phyloP scores from a whole-genome alignment of 2,113 vertebrate species.

The Mustela nigripes region DNA sequence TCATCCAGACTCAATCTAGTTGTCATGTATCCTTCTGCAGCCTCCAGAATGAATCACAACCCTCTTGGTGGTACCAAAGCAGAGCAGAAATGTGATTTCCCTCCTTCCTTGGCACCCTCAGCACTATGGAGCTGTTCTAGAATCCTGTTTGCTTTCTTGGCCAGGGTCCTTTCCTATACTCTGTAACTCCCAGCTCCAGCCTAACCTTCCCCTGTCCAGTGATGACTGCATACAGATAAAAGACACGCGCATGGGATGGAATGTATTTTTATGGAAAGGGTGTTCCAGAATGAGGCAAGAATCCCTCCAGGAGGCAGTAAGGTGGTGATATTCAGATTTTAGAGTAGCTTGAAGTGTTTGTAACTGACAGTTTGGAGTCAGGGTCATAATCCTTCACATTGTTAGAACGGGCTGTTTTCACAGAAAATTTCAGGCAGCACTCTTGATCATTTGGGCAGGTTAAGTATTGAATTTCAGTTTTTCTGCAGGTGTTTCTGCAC shows the following conservation, averaged over 20 bases:
- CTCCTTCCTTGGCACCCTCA: neutral
- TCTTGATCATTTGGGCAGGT: neutral
- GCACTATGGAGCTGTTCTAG: neutral
- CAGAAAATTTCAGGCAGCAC: slow-evolving; percentile 59
- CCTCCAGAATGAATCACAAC: neutral
- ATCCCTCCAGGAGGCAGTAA: neutral
- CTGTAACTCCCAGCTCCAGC: neutral
- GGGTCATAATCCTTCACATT: neutral
- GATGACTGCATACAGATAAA: neutral
- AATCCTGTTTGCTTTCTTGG: neutral
- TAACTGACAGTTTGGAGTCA: neutral
- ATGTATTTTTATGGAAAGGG: slow-evolving; percentile 41
- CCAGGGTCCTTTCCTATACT: neutral
- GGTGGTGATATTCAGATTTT: neutral
- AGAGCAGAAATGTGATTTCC: neutral
- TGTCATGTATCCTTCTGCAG: neutral
- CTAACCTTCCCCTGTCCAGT: neutral
- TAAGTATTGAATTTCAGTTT: neutral
- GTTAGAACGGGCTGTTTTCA: neutral
- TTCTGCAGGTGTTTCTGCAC: slow-evolving; percentile 59
- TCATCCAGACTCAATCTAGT: neutral
- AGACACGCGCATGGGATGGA: slow-evolving; percentile 14
- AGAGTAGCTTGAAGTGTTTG: neutral
- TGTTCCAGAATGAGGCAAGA: neutral
- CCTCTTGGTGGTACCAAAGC: neutral